Evolutionary conservation across 2,797 vertebrate species (phyloP), one percentile per base, ranked within the genome.

Genomic region (Gallirallus australis): DNA sequence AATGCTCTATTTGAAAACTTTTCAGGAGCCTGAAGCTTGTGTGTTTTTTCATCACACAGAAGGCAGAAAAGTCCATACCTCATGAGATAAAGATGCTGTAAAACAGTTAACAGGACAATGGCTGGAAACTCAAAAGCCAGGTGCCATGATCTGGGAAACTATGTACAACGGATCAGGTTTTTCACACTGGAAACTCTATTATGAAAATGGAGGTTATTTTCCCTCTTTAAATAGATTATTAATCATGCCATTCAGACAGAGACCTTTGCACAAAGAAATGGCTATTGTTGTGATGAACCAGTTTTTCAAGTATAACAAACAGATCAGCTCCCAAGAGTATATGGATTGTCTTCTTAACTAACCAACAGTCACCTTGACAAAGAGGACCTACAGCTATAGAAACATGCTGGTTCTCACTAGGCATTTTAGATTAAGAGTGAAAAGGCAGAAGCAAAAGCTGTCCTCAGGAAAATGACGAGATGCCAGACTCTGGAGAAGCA

Each of bases 221-320:
- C 37, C 33, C 37, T 54, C 39, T 53, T 88, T 79, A 83, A 90
- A 82, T 7, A 76, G 63, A 19, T 82, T 94, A 86, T 86, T 90
- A 79, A 28, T 39, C 23, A 20, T 76, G 70, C 42, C n/a, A 68
- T 84, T 92, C 73, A 84, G 39, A 42, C 15, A 66, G 21, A 81
- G 59, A 45, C 25, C 45, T 54, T 66, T 31, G 21, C 25, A 89
- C 37, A 89, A 73, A 93, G 42, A 94, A 86, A 86, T 82, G 15
- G 48, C 39, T 73, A 52, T 40, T 91, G 27, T 61, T 39, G 35
- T 77, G 53, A 77, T 60, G 56, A 96, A 90, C 66, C 40, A 82
- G 81, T 89, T 95, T 95, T 96, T 95, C 77, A 30, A 86, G 90
- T 82, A 78, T 89, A 82, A 89, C 69, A 91, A 93, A 94, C 24